Percentiles rank a stretch among this genome's conserved stretches.
Evolutionary conservation across 2,888 invertebrate genomes (phyloP).

Genomic region (Branchipolynoe longqiensis): DNA sequence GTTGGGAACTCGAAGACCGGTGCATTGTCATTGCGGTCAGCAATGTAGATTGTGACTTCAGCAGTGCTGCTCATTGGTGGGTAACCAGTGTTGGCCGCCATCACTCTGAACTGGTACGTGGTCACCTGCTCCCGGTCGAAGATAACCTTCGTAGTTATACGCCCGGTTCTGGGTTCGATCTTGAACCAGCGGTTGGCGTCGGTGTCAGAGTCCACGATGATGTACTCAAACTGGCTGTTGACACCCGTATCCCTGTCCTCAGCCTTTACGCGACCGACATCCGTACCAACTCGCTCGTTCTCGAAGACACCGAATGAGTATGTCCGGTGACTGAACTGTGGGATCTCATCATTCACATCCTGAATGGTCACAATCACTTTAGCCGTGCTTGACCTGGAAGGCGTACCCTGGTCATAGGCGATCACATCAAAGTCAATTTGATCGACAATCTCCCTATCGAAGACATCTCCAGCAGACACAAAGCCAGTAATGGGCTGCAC

Average conservation of each 20-base stretch:
- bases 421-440: conserved; percentile 85
- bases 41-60: conserved; percentile 46
- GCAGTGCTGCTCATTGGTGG: conserved; percentile 55
- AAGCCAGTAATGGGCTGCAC: conserved; percentile 42
- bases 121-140: conserved; percentile 92
- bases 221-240: conserved; percentile 46
- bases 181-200: conserved; percentile 87
- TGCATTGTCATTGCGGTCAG: conserved; percentile 50
- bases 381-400: conserved; percentile 93
- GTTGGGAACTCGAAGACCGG: conserved; percentile 50
- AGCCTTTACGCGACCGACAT: conserved; percentile 54
- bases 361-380: conserved; percentile 83
- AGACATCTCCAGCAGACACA: conserved; percentile 31
- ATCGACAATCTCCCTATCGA: conserved; percentile 41
- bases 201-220: background rate
- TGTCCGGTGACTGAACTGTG: conserved; percentile 56
- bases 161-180: conserved; percentile 93
- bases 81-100: conserved; percentile 81
- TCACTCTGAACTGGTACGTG: conserved; percentile 89
- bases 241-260: conserved; percentile 49
- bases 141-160: conserved; percentile 88
- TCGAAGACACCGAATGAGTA: conserved; percentile 61
- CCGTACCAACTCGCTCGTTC: conserved; percentile 58
- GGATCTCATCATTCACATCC: conserved; percentile 62
- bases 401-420: conserved; percentile 91